Evolutionary conservation across 2,888 invertebrate species (phyloP).

Genomic region (Sussaba pulchella): DNA sequence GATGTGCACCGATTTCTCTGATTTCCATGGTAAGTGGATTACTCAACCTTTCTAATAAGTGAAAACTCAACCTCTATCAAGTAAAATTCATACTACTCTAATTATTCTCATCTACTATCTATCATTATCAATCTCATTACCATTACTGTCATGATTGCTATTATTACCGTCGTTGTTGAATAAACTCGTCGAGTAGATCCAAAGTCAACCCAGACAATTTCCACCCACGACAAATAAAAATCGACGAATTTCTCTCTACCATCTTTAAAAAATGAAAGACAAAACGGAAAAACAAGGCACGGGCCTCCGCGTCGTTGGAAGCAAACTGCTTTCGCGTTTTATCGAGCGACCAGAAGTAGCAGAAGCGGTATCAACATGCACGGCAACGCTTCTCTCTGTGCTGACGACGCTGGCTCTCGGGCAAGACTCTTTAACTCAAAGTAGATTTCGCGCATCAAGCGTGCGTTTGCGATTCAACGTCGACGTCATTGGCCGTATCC

Average conservation of each 20-base stretch:
- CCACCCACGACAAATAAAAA: too few species aligned
- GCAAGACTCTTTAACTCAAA: constrained; percentile 21
- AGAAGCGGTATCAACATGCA: constrained; percentile 7
- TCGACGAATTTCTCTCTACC: background rate
- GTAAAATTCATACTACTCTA: too few species aligned
- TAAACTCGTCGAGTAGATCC: too few species aligned
- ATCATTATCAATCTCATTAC: too few species aligned
- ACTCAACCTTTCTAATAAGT: too few species aligned
- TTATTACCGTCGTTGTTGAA: too few species aligned
- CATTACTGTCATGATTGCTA: too few species aligned
- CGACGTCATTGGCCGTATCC: background rate
- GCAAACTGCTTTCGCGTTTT: constrained; percentile 48
- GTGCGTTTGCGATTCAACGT: constrained; percentile 18
- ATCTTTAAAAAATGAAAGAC: background rate
- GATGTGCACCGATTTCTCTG: too few species aligned
- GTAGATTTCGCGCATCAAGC: constrained; percentile 26
- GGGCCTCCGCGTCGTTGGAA: constrained; percentile 6
- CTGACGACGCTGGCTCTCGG: background rate
- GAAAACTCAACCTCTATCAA: too few species aligned
- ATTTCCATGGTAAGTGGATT: too few species aligned
- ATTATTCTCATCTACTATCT: too few species aligned
- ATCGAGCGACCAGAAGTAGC: constrained; percentile 56
- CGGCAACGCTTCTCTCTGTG: constrained; percentile 9
- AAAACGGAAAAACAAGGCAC: constrained; percentile 19
- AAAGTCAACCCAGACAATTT: too few species aligned